These are phyloP conservation scores for Gymnocheta viridis DNA, from an alignment of 2,888 invertebrate species.

Conservation along the genomic window DNA sequence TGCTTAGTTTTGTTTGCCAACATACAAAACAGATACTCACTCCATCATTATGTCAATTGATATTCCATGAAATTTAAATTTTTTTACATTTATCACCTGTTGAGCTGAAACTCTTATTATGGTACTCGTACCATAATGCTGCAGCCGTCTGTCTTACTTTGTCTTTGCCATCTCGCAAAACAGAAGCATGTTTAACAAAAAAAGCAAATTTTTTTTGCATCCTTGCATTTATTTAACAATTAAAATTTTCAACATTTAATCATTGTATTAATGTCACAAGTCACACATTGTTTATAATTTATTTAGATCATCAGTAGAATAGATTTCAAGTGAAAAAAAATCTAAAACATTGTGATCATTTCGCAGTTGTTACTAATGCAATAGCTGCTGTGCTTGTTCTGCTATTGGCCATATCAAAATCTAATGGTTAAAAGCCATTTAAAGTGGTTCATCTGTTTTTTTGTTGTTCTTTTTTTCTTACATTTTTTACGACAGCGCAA, in stretches of 20 bases:
- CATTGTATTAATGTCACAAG: constrained; percentile 70
- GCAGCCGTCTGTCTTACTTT: constrained; percentile 17
- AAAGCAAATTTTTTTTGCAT: constrained; percentile 46
- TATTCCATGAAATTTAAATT: constrained; percentile 69
- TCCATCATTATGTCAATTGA: constrained; percentile 70
- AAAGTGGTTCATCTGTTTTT: constrained; percentile 65
- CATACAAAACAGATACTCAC: constrained; percentile 46
- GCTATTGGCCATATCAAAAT: constrained; percentile 52
- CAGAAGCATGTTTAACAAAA: constrained; percentile 57
- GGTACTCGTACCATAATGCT: constrained; percentile 24
- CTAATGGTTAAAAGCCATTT: constrained; percentile 54
- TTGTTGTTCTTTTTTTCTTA: background rate
- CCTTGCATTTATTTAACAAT: constrained; percentile 69
- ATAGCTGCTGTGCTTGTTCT: constrained; percentile 29
- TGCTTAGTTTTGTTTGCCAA: constrained; percentile 16
- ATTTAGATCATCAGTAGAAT: constrained; percentile 65
- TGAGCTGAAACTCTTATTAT: constrained; percentile 53
- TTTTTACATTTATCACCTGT: constrained; percentile 59
- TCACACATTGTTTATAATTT: constrained; percentile 68
- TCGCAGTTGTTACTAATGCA: constrained; percentile 27
- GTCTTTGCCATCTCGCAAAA: constrained; percentile 55
- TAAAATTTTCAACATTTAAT: constrained; percentile 70
- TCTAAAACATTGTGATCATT: constrained; percentile 45
- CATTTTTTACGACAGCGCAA: constrained; percentile 26
- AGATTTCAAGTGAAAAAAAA: constrained; percentile 27